Evolutionary conservation across 2,113 vertebrate species (phyloP), one percentile per base, ranked within the genome.

Genomic region (Vidua chalybeata): DNA sequence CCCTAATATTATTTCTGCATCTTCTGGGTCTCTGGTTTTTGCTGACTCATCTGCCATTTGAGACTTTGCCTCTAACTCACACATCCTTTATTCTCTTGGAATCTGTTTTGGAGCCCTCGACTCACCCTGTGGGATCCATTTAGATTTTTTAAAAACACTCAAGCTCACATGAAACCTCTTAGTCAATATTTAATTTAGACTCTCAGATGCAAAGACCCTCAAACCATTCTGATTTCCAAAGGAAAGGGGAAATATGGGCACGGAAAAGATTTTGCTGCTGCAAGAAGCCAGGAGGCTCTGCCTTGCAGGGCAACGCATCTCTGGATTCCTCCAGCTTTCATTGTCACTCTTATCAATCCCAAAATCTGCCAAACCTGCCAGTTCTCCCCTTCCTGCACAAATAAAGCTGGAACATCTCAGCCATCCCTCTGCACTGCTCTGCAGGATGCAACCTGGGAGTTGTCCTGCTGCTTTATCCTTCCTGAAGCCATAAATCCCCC

Each of bases 181-280:
- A 73, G 87, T 69, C 49, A 85, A 73, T 87, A 91, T 96, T 94
- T 89, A 78, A 94, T 84, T 89, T 61, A 78, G 31, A 10, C 63
- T 86, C 33, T 61, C 22, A 3, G 31, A 67, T 1, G 1, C 2
- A 0, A 49, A 88, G 92, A 81, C 76, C 90, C 64, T 91, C 67
- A 55, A 95, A 78, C 43, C 64, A 12, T 39, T 22, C 52, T 49
- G 67, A 59, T 76, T 90, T 82, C 78, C 71, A 84, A 43, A 62
- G 58, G 56, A 54, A 73, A 54, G 71, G 48, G 62, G 45, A 89
- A 89, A 94, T 15, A 28, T 27, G 74, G 82, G 23, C 16, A 5
- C 0, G 1, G 54, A 27, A 58, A 88, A 84, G 69, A 46, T 18
- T 84, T 59, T 46, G 26, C 6, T 89, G 52, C 61, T 66, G 37